Evolutionary conservation across 2,113 vertebrate species (phyloP).

Genomic region (Lethenteron reissneri): DNA sequence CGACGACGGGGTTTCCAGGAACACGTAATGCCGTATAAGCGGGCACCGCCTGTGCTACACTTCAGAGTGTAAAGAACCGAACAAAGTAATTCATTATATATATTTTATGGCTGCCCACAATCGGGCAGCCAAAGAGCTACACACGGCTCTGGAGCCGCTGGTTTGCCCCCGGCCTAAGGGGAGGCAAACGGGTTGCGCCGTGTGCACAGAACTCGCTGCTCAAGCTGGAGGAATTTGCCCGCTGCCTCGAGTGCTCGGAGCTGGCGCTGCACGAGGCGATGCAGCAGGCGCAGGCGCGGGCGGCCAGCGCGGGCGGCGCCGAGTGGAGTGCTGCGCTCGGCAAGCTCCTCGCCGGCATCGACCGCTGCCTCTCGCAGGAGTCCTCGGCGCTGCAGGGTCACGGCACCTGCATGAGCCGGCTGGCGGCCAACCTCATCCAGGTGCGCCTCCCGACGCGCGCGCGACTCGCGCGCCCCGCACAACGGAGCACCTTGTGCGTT

Average conservation of each 20-base stretch:
- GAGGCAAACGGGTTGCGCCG: neutral
- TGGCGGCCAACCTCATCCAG: slow-evolving; percentile 85
- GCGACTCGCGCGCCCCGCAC: too few species aligned
- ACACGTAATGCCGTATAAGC: too few species aligned
- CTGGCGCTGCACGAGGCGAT: slow-evolving; percentile 68
- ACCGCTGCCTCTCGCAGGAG: slow-evolving; percentile 40
- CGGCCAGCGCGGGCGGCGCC: slow-evolving; percentile 33
- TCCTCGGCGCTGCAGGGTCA: slow-evolving; percentile 29
- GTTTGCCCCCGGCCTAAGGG: too few species aligned
- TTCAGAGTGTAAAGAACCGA: too few species aligned
- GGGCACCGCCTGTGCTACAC: too few species aligned
- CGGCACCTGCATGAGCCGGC: slow-evolving; percentile 33
- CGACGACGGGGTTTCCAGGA: too few species aligned
- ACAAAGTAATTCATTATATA: too few species aligned
- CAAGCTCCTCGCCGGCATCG: slow-evolving; percentile 50
- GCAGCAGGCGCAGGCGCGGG: slow-evolving; percentile 51
- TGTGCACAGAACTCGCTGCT: slow-evolving; percentile 53
- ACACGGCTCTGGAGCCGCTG: too few species aligned
- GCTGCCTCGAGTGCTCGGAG: slow-evolving; percentile 71
- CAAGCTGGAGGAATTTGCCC: slow-evolving; percentile 44
- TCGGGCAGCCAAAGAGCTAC: too few species aligned
- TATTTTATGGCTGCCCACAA: too few species aligned
- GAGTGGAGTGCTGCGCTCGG: slow-evolving; percentile 71
- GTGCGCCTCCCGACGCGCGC: slow-evolving; percentile 17
- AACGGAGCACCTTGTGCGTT: too few species aligned